Evolutionary conservation across 2,113 vertebrate genomes (phyloP).

Genomic region (Nycticebus coucang): DNA sequence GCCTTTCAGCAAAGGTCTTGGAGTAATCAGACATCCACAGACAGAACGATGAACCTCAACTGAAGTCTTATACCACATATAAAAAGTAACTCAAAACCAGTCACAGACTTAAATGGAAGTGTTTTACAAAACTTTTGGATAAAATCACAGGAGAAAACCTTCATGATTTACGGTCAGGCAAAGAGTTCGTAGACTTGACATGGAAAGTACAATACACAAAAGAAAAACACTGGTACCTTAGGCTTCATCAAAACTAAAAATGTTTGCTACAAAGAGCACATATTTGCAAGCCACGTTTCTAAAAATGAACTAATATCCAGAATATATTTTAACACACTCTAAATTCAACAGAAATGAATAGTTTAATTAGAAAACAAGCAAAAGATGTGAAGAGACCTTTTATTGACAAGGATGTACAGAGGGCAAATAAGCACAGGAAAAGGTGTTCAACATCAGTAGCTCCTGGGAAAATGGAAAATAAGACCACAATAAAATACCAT

Average conservation of each 20-base stretch:
- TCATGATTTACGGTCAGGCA: neutral
- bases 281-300: neutral
- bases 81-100: conserved; percentile 2
- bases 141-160: neutral
- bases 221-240: neutral
- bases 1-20: neutral
- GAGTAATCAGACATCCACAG: neutral
- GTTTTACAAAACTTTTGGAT: neutral
- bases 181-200: neutral
- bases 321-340: neutral
- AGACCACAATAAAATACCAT: neutral
- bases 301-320: neutral
- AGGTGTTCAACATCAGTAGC: neutral
- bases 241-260: neutral
- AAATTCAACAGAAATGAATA: neutral
- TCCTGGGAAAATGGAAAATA: neutral
- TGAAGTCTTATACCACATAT: neutral
- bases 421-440: neutral
- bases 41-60: neutral
- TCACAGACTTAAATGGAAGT: neutral
- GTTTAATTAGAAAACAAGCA: neutral
- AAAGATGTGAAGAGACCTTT: neutral
- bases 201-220: neutral
- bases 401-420: neutral
- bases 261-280: neutral